Evolutionary conservation across 2,797 vertebrate genomes (phyloP).

Genomic region (Enteromius thamalakanensis): DNA sequence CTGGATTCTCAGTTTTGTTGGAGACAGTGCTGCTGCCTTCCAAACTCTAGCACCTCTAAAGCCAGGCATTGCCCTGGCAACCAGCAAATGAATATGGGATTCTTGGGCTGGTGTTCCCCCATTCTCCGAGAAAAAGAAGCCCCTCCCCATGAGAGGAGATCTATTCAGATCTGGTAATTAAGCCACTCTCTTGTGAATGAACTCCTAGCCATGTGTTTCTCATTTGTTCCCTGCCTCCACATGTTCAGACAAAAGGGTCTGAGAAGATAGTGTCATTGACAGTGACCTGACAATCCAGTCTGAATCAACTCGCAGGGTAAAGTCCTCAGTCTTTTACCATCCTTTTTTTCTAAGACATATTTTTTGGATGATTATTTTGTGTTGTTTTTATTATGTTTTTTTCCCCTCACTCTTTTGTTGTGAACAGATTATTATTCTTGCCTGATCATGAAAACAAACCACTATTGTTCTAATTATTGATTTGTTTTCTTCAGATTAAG

Average conservation of each 20-base stretch:
- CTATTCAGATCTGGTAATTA: conserved; percentile 21
- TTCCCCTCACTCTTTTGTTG: neutral
- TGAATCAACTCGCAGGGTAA: neutral
- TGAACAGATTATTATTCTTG: neutral
- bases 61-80: conserved; percentile 12
- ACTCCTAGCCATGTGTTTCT: conserved; percentile 5
- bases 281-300: conserved; percentile 9
- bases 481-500: neutral
- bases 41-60: conserved; percentile 21
- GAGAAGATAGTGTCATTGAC: neutral
- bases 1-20: conserved; percentile 2
- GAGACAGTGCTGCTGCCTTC: neutral
- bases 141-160: neutral
- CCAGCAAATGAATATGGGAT: conserved; percentile 17
- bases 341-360: neutral
- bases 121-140: neutral
- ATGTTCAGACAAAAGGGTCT: neutral
- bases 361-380: neutral
- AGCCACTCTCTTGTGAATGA: conserved; percentile 9
- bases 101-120: neutral
- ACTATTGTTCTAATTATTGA: neutral
- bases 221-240: neutral
- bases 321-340: neutral
- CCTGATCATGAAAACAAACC: neutral
- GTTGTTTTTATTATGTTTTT: neutral